A percentile compares a stretch with the other conserved stretches of the same genome.
phyloP scores from a whole-genome alignment of 2,888 invertebrate genomes.

The Cephus pygmeus region DNA sequence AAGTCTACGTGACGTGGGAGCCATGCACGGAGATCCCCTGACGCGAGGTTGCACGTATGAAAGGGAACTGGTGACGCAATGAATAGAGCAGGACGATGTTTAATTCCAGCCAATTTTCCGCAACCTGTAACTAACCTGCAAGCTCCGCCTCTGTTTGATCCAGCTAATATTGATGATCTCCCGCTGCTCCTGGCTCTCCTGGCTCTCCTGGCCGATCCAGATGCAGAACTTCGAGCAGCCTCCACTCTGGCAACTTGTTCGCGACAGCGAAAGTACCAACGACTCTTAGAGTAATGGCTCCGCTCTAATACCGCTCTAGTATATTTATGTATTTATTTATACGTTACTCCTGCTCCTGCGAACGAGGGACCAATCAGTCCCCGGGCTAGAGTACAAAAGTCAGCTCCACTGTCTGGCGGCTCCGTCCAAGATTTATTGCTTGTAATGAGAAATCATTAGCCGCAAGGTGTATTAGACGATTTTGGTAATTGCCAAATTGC shows the following conservation, averaged over 20 bases:
- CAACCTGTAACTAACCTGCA: conserved; percentile 1
- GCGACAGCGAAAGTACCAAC: neutral
- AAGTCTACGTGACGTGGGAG: neutral
- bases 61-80: conserved; percentile 12
- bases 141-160: neutral
- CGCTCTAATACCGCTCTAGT: conserved; percentile 23
- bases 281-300: neutral
- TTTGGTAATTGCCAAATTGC: conserved; percentile 63
- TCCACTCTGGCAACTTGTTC: neutral
- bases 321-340: conserved; percentile 45
- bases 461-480: conserved; percentile 63
- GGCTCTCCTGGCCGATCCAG: neutral
- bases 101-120: conserved; percentile 23
- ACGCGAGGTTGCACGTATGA: neutral
- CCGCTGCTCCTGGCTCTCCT: neutral
- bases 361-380: conserved; percentile 41
- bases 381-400: conserved; percentile 28
- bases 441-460: conserved; percentile 66
- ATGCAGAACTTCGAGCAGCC: neutral
- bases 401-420: conserved; percentile 20
- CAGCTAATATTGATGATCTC: neutral
- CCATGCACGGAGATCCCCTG: neutral
- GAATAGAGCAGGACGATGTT: conserved; percentile 28
- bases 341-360: conserved; percentile 35
- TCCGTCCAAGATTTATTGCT: conserved; percentile 61